These are phyloP conservation scores for Hydrolagus affinis DNA, from an alignment of 2,113 vertebrate genomes.

Conservation along the genomic window DNA sequence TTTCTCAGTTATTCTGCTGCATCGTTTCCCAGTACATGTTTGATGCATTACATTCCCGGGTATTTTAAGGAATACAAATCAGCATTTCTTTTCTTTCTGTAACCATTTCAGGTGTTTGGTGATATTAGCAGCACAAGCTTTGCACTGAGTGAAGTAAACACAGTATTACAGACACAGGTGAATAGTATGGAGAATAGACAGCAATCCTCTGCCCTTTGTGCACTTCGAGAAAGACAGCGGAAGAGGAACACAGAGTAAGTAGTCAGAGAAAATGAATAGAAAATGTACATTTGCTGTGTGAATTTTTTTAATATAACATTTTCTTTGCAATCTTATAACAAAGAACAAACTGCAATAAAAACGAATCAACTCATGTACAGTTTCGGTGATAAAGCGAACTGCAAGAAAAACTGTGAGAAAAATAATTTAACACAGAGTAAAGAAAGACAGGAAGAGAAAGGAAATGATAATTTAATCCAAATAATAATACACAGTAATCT, in stretches of 20 bases:
- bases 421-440: no score
- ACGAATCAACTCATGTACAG: no score
- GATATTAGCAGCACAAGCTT: slow-evolving; percentile 46
- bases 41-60: slow-evolving; percentile 19
- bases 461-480: no score
- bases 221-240: slow-evolving; percentile 48
- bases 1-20: neutral
- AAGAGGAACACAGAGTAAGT: slow-evolving; percentile 47
- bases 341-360: no score
- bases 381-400: no score
- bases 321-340: no score
- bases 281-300: no score
- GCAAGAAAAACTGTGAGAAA: no score
- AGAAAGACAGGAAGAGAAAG: no score
- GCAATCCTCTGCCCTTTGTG: slow-evolving; percentile 20
- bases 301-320: no score
- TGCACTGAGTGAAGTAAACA: slow-evolving; percentile 37
- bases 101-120: slow-evolving; percentile 64
- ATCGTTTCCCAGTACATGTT: neutral
- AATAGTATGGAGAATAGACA: slow-evolving; percentile 36
- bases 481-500: no score
- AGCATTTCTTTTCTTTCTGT: slow-evolving; percentile 35
- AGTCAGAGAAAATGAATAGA: slow-evolving; percentile 51
- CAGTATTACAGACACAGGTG: slow-evolving; percentile 37
- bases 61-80: neutral